Evolutionary conservation across 2,888 invertebrate genomes (phyloP).

Genomic region (Fissipunctia ypsillon): DNA sequence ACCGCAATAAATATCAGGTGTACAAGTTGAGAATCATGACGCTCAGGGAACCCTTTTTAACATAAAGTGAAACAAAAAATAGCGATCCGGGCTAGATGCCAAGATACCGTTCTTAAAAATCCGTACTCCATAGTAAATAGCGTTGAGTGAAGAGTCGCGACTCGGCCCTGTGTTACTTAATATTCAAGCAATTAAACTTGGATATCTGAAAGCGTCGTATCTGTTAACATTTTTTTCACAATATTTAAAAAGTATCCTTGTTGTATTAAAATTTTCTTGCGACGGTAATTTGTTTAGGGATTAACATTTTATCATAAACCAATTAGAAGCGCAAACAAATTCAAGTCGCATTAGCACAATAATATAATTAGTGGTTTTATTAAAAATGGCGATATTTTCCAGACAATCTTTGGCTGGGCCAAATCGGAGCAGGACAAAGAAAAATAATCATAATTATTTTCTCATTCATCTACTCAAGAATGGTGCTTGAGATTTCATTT

Average conservation of each 20-base stretch:
- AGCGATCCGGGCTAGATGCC: constrained; percentile 74
- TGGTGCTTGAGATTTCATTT: constrained; percentile 8
- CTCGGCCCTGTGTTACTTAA: constrained; percentile 70
- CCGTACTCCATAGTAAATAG: constrained; percentile 73
- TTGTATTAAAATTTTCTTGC: neutral
- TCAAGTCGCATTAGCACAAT: constrained; percentile 8
- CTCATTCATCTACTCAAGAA: constrained; percentile 8
- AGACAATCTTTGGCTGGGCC: neutral
- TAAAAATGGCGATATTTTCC: constrained; percentile 20
- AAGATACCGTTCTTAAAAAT: constrained; percentile 73
- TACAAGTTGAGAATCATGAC: constrained; percentile 65
- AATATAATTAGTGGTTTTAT: constrained; percentile 9
- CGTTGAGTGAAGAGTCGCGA: constrained; percentile 65
- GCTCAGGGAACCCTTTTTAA: constrained; percentile 74
- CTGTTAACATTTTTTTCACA: constrained; percentile 2
- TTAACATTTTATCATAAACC: constrained; percentile 10
- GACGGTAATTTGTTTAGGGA: neutral
- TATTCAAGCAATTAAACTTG: constrained; percentile 79
- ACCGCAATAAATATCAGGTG: constrained; percentile 49
- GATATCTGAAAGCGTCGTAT: constrained; percentile 33
- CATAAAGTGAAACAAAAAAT: constrained; percentile 78
- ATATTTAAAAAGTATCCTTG: neutral
- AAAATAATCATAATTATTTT: constrained; percentile 14
- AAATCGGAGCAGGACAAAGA: neutral
- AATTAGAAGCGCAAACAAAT: constrained; percentile 15